Evolutionary conservation across 2,113 vertebrate genomes (phyloP).

Genomic region (Galeopterus variegatus): DNA sequence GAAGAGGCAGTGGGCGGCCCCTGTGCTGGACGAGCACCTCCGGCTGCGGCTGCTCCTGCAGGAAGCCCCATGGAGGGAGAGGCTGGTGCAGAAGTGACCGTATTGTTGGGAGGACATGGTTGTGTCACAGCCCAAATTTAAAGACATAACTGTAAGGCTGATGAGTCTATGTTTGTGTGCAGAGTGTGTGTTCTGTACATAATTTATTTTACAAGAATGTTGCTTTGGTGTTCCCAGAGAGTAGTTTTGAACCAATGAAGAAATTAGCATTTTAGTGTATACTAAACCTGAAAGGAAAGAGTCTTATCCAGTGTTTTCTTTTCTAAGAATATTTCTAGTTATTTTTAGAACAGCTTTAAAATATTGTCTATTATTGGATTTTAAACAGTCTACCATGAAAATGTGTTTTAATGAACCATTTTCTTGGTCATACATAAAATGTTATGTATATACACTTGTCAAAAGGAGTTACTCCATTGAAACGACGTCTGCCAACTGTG

Average conservation of each 20-base stretch:
- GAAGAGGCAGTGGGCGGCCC: constrained; percentile 88
- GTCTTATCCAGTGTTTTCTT: not conserved
- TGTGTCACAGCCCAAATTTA: not conserved
- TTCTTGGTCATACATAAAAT: constrained; percentile 40
- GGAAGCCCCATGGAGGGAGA: constrained; percentile 72
- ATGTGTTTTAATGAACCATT: constrained; percentile 44
- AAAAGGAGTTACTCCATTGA: not conserved
- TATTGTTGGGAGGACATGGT: not conserved
- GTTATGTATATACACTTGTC: not conserved
- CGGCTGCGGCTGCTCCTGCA: constrained; percentile 88
- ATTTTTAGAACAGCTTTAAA: constrained; percentile 53
- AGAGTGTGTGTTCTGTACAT: constrained; percentile 57
- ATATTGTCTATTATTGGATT: constrained; percentile 20
- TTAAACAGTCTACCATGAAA: constrained; percentile 9
- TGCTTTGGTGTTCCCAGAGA: constrained; percentile 46
- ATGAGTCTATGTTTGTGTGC: constrained; percentile 35
- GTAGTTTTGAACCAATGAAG: constrained; percentile 75
- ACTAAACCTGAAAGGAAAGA: constrained; percentile 9
- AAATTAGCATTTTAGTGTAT: constrained; percentile 17
- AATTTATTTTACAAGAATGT: constrained; percentile 48
- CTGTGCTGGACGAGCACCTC: constrained; percentile 87
- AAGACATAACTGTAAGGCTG: constrained; percentile 15
- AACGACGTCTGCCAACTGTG: not conserved
- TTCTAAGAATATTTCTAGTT: not conserved
- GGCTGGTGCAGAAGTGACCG: rapidly evolving